Conservation (phyloP, 2,113 vertebrate genomes). For the Myotis lucifugus region DNA sequence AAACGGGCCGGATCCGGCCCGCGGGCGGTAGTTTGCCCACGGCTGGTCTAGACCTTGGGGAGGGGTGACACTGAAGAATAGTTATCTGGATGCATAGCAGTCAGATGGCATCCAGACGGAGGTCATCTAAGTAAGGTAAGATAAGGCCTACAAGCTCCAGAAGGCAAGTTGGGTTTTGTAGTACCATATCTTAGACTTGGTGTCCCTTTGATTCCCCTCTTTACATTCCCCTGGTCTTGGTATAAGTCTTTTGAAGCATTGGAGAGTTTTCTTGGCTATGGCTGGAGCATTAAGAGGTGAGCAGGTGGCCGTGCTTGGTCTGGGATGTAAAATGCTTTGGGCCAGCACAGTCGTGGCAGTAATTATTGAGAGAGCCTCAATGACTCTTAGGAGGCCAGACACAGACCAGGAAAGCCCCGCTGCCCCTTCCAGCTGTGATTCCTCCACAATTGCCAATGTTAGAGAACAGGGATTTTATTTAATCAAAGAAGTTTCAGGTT, state of each 20-base stretch:
- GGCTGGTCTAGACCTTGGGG: background rate
- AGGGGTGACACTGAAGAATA: background rate
- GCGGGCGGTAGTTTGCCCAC: no score
- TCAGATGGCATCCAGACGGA: background rate
- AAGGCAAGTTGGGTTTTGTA: background rate
- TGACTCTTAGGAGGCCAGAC: background rate
- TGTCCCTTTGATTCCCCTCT: background rate
- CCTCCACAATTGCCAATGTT: background rate
- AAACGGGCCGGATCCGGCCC: no score
- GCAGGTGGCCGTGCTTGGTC: background rate
- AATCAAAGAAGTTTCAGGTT: background rate
- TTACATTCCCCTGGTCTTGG: background rate
- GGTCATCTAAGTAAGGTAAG: background rate
- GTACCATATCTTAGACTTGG: background rate
- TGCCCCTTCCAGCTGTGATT: background rate
- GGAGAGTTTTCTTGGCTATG: background rate
- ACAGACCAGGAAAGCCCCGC: background rate
- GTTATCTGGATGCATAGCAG: background rate
- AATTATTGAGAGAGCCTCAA: background rate
- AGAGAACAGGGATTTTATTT: slow-evolving; percentile 7
- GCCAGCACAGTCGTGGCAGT: background rate
- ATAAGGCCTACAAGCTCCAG: background rate
- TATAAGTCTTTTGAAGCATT: background rate
- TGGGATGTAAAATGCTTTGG: background rate
- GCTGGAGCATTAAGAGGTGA: background rate